Percentiles rank a stretch among this genome's conserved stretches.
Evolutionary conservation across 2,113 vertebrate genomes (phyloP).

Genomic region (Capreolus pygargus): DNA sequence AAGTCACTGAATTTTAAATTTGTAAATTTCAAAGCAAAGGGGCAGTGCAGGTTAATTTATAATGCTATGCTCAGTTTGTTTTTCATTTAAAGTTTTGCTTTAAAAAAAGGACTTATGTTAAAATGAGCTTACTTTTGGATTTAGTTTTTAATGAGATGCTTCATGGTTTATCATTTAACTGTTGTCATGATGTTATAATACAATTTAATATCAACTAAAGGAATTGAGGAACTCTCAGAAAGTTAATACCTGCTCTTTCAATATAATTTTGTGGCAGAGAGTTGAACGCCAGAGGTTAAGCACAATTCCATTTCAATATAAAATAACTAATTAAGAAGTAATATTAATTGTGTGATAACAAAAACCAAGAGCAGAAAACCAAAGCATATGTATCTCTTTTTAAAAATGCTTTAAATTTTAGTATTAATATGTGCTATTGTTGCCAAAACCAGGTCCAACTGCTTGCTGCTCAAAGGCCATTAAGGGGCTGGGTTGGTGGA

Average conservation of each 20-base stretch:
- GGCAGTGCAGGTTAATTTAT: not conserved
- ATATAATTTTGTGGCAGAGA: not conserved
- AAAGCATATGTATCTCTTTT: not conserved
- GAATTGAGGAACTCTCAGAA: not conserved
- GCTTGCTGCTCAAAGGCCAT: not conserved
- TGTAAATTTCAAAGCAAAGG: not conserved
- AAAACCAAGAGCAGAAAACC: not conserved
- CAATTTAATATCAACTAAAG: not conserved
- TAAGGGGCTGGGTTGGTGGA: rapidly evolving
- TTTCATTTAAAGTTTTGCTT: not conserved
- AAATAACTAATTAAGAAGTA: not conserved
- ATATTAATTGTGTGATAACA: not conserved
- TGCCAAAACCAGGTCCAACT: not conserved
- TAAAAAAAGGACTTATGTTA: not conserved
- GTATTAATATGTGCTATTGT: not conserved
- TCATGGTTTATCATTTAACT: not conserved
- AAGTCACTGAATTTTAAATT: not conserved
- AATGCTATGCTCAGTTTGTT: not conserved
- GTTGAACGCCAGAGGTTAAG: not conserved
- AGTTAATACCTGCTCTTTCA: not conserved
- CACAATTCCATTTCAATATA: not conserved
- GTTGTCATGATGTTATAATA: not conserved
- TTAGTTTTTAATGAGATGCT: not conserved
- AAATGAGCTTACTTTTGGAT: not conserved
- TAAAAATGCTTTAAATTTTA: not conserved